These are phyloP conservation scores for Antechinus flavipes DNA, from an alignment of 2,113 vertebrate species.

Conservation along the genomic window DNA sequence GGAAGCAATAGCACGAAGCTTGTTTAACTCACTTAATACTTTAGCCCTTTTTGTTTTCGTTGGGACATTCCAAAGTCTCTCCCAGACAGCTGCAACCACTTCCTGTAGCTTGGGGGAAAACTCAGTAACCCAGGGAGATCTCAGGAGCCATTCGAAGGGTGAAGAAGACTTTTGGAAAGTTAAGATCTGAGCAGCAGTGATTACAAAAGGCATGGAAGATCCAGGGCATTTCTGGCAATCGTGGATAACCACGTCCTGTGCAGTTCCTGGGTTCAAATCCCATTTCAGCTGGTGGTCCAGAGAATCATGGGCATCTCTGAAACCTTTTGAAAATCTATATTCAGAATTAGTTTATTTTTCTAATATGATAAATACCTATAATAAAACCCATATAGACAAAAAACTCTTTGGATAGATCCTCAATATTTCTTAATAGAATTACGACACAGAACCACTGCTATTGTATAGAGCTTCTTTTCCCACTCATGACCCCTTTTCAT, in stretches of 20 bases:
- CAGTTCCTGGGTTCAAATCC: background rate
- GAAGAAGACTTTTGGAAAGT: background rate
- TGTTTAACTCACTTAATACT: constrained; percentile 13
- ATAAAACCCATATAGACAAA: too few species aligned
- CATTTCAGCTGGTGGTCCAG: background rate
- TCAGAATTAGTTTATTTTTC: too few species aligned
- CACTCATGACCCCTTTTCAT: too few species aligned
- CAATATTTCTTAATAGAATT: too few species aligned
- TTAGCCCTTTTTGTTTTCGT: constrained; percentile 27
- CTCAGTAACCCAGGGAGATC: background rate
- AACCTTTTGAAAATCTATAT: too few species aligned
- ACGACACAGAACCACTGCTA: too few species aligned
- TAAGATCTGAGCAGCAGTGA: background rate
- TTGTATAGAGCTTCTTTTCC: too few species aligned
- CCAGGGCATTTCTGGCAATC: background rate
- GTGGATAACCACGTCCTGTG: background rate
- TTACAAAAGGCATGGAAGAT: background rate
- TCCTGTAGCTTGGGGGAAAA: background rate
- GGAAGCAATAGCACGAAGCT: constrained; percentile 29
- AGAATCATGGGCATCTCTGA: too few species aligned
- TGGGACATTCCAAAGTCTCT: constrained; percentile 38
- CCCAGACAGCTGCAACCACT: background rate
- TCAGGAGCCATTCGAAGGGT: background rate
- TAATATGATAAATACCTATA: too few species aligned
- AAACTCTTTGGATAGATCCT: too few species aligned